Percentiles rank a stretch among this genome's conserved stretches.
Conservation (phyloP, 2,888 invertebrate genomes). For the Drosophila buzzatii region DNA sequence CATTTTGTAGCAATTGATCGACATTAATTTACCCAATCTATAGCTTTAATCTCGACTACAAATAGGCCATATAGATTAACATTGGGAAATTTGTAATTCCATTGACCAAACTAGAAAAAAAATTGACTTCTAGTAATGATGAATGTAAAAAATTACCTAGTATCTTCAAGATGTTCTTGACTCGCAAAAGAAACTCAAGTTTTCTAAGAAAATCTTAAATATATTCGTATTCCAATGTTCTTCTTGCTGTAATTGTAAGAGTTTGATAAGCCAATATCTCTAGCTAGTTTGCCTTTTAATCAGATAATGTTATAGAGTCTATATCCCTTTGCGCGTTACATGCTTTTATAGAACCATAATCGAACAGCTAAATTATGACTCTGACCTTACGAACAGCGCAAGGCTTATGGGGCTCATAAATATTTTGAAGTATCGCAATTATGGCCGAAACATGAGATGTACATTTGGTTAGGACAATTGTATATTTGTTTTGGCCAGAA, state of each 20-base stretch:
- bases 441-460: slow-evolving; percentile 16
- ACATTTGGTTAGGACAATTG: slow-evolving; percentile 24
- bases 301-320: background rate
- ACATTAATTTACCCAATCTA: background rate
- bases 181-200: too few relatives aligned
- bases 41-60: background rate
- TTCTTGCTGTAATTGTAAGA: background rate
- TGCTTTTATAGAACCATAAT: background rate
- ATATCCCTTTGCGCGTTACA: background rate
- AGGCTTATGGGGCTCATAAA: slow-evolving; percentile 19
- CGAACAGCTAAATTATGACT: slow-evolving; percentile 14
- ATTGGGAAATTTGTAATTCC: background rate
- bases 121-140: background rate
- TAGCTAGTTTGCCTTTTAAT: background rate
- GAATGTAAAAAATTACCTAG: background rate
- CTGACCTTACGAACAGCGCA: background rate
- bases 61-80: background rate
- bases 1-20: background rate
- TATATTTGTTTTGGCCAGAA: slow-evolving; percentile 9
- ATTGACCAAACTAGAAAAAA: background rate
- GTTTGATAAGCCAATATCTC: background rate
- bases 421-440: slow-evolving; percentile 7
- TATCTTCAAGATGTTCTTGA: too few relatives aligned
- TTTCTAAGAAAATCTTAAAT: background rate
- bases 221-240: background rate